A percentile compares a stretch with the other conserved stretches of the same genome.
These are phyloP conservation scores for Thecophora atra DNA, from an alignment of 2,888 invertebrate species.

Conservation along the genomic window DNA sequence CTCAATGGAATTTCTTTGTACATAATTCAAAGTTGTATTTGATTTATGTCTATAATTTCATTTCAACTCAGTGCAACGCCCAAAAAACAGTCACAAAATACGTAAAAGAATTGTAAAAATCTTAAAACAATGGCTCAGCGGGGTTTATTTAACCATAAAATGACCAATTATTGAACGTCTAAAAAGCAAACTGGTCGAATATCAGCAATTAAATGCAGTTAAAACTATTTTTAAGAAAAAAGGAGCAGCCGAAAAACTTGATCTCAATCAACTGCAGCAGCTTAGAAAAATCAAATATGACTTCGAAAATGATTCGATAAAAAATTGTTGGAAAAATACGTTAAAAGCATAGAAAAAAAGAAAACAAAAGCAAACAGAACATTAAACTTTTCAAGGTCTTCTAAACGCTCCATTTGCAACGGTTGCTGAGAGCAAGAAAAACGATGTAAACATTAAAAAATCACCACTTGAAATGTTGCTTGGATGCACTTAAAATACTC, in stretches of 20 bases:
- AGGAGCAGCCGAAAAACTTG: background rate
- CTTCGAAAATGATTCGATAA: background rate
- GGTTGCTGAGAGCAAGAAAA: background rate
- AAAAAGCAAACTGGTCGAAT: too few relatives aligned
- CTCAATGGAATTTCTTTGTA: too few relatives aligned
- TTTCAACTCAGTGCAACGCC: too few relatives aligned
- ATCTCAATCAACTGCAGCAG: background rate
- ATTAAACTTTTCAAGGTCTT: conserved; percentile 16
- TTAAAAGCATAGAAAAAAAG: background rate
- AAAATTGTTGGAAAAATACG: background rate
- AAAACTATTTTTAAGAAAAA: too few relatives aligned
- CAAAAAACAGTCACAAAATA: too few relatives aligned
- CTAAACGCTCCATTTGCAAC: background rate
- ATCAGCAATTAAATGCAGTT: too few relatives aligned
- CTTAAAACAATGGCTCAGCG: too few relatives aligned
- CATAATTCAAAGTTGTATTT: too few relatives aligned
- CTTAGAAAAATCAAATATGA: background rate
- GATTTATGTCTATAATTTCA: too few relatives aligned
- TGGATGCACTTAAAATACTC: background rate
- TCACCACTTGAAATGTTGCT: background rate
- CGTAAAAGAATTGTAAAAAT: too few relatives aligned
- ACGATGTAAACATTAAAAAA: background rate
- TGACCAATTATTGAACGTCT: too few relatives aligned
- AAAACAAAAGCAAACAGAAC: background rate
- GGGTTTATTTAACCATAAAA: too few relatives aligned